Conservation (phyloP, 2,888 invertebrate genomes). For the Adela reaumurella region DNA sequence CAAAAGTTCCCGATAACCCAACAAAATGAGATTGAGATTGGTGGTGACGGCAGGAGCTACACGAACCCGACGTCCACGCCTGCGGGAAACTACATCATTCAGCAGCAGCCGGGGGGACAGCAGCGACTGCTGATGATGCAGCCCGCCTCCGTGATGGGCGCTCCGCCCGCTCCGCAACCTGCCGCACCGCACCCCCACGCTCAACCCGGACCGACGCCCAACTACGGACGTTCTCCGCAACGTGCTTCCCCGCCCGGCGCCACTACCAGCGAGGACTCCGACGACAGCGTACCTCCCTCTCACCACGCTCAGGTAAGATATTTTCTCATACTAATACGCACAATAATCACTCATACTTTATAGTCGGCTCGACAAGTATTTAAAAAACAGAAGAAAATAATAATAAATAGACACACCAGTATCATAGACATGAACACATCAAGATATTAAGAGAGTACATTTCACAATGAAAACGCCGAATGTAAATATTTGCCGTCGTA, state of each 20-base stretch:
- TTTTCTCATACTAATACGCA: too few species aligned
- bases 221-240: constrained; percentile 54
- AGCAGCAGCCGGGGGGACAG: constrained; percentile 55
- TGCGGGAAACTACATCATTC: constrained; percentile 58
- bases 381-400: too few species aligned
- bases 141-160: constrained; percentile 44
- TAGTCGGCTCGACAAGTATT: too few species aligned
- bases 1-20: too few species aligned
- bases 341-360: too few species aligned
- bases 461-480: too few species aligned
- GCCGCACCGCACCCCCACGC: constrained; percentile 15
- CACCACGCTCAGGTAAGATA: constrained; percentile 60
- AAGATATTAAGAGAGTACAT: too few species aligned
- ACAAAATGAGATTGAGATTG: too few species aligned
- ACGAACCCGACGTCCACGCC: constrained; percentile 48
- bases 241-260: constrained; percentile 63
- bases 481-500: too few species aligned
- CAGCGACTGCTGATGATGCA: constrained; percentile 55
- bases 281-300: constrained; percentile 69
- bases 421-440: too few species aligned
- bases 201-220: constrained; percentile 27
- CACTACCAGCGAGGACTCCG: constrained; percentile 83
- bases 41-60: background rate
- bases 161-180: constrained; percentile 33
- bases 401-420: too few species aligned